Percentiles rank a stretch among this genome's conserved stretches.
phyloP scores from a whole-genome alignment of 2,113 vertebrate species.

The Phycodurus eques region DNA sequence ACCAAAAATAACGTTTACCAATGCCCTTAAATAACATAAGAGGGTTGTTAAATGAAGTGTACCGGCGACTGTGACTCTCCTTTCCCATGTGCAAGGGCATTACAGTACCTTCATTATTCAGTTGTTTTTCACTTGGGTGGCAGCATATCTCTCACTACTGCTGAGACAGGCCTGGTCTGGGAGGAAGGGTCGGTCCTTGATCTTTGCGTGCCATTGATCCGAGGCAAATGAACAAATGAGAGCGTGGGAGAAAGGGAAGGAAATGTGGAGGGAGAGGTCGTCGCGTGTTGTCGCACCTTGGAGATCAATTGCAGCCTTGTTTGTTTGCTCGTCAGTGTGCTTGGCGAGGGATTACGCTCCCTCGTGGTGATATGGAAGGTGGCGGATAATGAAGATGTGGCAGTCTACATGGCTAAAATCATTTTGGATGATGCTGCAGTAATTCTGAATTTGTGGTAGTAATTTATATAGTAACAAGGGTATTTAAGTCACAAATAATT shows the following conservation, averaged over 20 bases:
- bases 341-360: constrained; percentile 48
- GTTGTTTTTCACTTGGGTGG: too few relatives aligned
- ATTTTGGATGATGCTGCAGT: too few relatives aligned
- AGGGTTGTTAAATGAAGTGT: too few relatives aligned
- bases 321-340: constrained; percentile 27
- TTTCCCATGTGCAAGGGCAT: too few relatives aligned
- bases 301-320: constrained; percentile 59
- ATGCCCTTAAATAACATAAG: too few relatives aligned
- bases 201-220: constrained; percentile 48
- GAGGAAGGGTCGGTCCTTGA: background rate
- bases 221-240: constrained; percentile 44
- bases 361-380: constrained; percentile 39
- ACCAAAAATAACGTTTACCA: background rate
- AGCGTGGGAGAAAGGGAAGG: constrained; percentile 13
- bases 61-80: too few relatives aligned
- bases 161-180: background rate
- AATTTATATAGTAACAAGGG: too few relatives aligned
- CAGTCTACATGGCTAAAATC: background rate
- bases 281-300: constrained; percentile 47
- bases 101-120: too few relatives aligned
- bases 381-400: background rate
- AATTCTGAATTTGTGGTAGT: too few relatives aligned
- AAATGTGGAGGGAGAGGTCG: constrained; percentile 34
- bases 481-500: too few relatives aligned
- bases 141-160: background rate